Percentiles rank a stretch among this genome's conserved stretches.
Conservation (phyloP, 2,797 vertebrate species). For the Perodicticus potto region DNA sequence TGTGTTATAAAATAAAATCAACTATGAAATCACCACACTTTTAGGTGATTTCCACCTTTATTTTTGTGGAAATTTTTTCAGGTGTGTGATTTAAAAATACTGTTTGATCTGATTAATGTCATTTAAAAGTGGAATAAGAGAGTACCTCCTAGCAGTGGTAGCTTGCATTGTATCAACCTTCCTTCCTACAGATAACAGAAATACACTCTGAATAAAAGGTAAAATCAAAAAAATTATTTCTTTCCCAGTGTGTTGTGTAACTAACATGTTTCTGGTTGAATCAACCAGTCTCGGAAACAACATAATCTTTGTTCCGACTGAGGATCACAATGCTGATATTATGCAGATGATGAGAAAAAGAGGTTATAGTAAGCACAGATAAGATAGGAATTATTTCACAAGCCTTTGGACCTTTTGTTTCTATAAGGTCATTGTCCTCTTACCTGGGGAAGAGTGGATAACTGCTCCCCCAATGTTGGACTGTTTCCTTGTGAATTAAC, state of each 20-base stretch:
- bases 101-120: not conserved
- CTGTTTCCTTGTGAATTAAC: constrained; percentile 39
- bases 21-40: not conserved
- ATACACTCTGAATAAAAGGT: not conserved
- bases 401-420: constrained; percentile 32
- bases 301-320: constrained; percentile 67
- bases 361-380: constrained; percentile 35
- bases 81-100: not conserved
- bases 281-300: constrained; percentile 72
- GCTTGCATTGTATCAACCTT: not conserved
- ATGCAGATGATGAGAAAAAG: constrained; percentile 52
- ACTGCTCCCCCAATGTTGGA: constrained; percentile 7
- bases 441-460: constrained; percentile 34
- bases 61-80: not conserved
- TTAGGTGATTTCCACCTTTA: too few species aligned
- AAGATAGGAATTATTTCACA: constrained; percentile 47
- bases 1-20: constrained; percentile 53
- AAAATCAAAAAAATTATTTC: constrained; percentile 52
- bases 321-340: constrained; percentile 66
- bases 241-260: constrained; percentile 70
- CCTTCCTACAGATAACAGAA: not conserved
- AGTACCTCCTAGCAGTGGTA: not conserved
- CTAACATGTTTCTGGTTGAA: constrained; percentile 55
- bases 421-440: constrained; percentile 25
- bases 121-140: not conserved